Percentiles rank a stretch among this genome's conserved stretches.
phyloP scores from a whole-genome alignment of 1,140 invertebrate genomes.

The Trichonephila inaurata region DNA sequence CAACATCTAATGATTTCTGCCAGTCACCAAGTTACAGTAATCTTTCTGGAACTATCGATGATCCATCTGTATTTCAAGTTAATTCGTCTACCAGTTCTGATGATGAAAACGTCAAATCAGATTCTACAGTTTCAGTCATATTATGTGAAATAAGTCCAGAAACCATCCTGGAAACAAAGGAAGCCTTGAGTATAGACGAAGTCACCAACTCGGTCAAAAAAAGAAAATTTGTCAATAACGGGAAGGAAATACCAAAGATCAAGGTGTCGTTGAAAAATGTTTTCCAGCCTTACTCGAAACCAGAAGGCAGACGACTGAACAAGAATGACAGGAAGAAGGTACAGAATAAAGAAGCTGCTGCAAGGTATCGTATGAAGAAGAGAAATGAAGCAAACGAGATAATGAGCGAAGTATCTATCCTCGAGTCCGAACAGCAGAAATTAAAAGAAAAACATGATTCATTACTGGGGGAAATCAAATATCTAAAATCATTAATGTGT shows the following conservation, averaged over 20 bases:
- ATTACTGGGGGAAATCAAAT: slow-evolving; percentile 64
- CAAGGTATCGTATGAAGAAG: slow-evolving; percentile 66
- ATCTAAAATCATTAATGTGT: slow-evolving; percentile 62
- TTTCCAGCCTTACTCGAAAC: slow-evolving; percentile 28
- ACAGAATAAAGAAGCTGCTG: slow-evolving; percentile 75
- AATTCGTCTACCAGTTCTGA: neutral
- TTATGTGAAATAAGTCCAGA: neutral
- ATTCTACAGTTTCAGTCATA: slow-evolving; percentile 19
- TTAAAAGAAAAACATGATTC: slow-evolving; percentile 56
- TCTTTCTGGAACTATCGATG: neutral
- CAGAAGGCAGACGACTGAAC: neutral
- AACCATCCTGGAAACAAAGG: neutral
- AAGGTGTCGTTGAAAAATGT: slow-evolving; percentile 5
- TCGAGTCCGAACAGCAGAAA: slow-evolving; percentile 57
- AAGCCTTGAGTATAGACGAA: slow-evolving; percentile 42
- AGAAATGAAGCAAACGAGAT: slow-evolving; percentile 35
- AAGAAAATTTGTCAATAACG: slow-evolving; percentile 42
- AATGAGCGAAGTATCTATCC: slow-evolving; percentile 12
- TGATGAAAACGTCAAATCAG: neutral
- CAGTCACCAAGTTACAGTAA: neutral
- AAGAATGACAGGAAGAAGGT: slow-evolving; percentile 66
- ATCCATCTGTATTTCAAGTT: neutral
- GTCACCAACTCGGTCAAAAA: slow-evolving; percentile 42
- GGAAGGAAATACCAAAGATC: slow-evolving; percentile 54
- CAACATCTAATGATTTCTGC: neutral